A percentile compares a stretch with the other conserved stretches of the same genome.
Evolutionary conservation across 2,113 vertebrate species (phyloP).

Genomic region (Etia nguti): DNA sequence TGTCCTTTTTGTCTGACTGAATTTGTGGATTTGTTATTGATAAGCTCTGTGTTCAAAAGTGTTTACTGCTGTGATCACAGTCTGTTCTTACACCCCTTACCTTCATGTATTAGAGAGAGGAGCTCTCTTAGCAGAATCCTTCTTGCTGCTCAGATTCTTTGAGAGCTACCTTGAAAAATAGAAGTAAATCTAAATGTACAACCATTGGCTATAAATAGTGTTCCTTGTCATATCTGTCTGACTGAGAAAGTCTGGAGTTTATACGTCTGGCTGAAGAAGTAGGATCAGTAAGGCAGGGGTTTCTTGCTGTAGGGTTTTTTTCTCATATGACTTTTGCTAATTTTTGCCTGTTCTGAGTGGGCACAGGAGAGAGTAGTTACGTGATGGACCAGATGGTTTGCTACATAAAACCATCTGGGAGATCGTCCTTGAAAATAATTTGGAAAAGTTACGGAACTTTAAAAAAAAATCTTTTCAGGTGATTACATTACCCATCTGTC

Average conservation of each 20-base stretch:
- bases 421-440: background rate
- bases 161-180: background rate
- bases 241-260: background rate
- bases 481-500: background rate
- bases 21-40: background rate
- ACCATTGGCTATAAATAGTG: background rate
- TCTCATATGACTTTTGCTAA: background rate
- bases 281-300: background rate
- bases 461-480: background rate
- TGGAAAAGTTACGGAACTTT: background rate
- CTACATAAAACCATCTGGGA: background rate
- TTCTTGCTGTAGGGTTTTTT: background rate
- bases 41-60: background rate
- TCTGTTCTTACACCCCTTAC: background rate
- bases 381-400: background rate
- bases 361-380: background rate
- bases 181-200: background rate
- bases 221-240: background rate
- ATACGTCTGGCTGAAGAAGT: background rate
- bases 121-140: background rate
- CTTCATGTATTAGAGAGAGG: background rate
- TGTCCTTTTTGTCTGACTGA: background rate
- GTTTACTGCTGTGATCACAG: background rate
- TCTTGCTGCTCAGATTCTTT: background rate
- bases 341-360: background rate